These are phyloP conservation scores for Hypercompe scribonia DNA, from an alignment of 2,888 invertebrate genomes.

Conservation along the genomic window DNA sequence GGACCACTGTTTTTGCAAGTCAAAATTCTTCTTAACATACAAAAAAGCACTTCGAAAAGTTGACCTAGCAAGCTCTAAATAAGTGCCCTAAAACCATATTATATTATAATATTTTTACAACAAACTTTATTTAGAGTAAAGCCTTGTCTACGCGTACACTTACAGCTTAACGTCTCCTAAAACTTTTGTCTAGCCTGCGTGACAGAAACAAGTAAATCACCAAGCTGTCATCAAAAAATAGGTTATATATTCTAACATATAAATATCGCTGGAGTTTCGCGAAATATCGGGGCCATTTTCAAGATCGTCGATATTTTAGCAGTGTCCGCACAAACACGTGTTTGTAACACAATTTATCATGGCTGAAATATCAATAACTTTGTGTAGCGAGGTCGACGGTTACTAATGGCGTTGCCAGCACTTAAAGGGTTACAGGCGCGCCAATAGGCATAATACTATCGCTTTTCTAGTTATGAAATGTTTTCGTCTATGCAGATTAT, in stretches of 20 bases:
- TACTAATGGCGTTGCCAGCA: slow-evolving; percentile 68
- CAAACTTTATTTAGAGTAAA: neutral
- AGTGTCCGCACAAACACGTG: slow-evolving; percentile 59
- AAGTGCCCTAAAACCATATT: neutral
- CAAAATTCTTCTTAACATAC: neutral
- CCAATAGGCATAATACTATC: slow-evolving; percentile 42
- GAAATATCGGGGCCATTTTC: slow-evolving; percentile 57
- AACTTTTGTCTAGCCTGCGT: neutral
- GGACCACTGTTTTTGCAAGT: neutral
- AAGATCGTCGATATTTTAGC: slow-evolving; percentile 58
- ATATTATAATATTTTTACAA: neutral
- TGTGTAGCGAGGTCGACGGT: slow-evolving; percentile 67
- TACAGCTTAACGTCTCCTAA: neutral
- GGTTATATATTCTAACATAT: slow-evolving; percentile 52
- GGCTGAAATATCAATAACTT: slow-evolving; percentile 79
- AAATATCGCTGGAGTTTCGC: slow-evolving; percentile 51
- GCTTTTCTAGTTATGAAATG: neutral
- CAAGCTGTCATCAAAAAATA: slow-evolving; percentile 32
- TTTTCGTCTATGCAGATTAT: neutral
- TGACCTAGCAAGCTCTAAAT: neutral
- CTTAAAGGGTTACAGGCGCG: slow-evolving; percentile 42
- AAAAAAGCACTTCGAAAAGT: neutral
- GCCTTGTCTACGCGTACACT: neutral
- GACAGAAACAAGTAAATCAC: slow-evolving; percentile 11
- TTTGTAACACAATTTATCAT: slow-evolving; percentile 74